These are phyloP conservation scores for Gadus macrocephalus DNA, from an alignment of 2,113 vertebrate species.

Conservation along the genomic window DNA sequence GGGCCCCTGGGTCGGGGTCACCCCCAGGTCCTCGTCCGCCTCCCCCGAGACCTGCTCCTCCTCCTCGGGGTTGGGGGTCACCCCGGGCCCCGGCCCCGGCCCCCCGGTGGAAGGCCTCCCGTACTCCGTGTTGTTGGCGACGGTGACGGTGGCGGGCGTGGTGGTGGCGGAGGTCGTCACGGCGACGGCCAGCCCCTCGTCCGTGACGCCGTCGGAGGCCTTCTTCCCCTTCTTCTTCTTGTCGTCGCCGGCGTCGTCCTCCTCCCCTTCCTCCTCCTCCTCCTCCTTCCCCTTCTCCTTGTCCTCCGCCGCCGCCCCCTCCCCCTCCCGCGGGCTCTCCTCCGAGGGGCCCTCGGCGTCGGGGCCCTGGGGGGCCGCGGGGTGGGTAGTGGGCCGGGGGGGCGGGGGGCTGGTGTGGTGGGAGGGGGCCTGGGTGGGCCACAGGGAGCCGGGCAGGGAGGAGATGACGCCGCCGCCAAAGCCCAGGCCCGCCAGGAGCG, in stretches of 20 bases:
- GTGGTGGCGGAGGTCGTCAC: conserved; percentile 48
- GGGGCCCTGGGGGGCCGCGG: conserved; percentile 41
- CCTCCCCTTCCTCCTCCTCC: conserved; percentile 75
- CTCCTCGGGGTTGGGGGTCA: conserved; percentile 44
- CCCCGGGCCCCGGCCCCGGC: conserved; percentile 47
- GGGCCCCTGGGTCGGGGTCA: conserved; percentile 75
- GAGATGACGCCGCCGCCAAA: conserved; percentile 91
- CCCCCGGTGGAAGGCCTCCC: conserved; percentile 55
- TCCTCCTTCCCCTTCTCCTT: conserved; percentile 63
- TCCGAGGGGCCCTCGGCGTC: conserved; percentile 70
- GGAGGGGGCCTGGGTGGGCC: conserved; percentile 80
- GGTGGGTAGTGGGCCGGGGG: conserved; percentile 70
- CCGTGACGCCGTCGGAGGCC: conserved; percentile 43
- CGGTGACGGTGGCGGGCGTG: conserved; percentile 65
- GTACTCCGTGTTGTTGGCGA: conserved; percentile 70
- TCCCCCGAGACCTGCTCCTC: conserved; percentile 33
- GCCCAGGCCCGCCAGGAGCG: conserved; percentile 89
- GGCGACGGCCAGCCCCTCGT: conserved; percentile 40
- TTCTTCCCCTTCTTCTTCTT: conserved; percentile 70
- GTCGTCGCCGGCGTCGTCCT: conserved; percentile 69
- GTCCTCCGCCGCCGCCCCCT: conserved; percentile 78
- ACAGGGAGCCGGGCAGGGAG: conserved; percentile 90
- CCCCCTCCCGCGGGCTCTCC: conserved; percentile 75
- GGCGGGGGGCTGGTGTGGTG: conserved; percentile 73
- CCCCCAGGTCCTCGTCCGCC: conserved; percentile 33